These are phyloP conservation scores for Tetramorium simillimum DNA, from an alignment of 1,140 invertebrate genomes.

Conservation along the genomic window DNA sequence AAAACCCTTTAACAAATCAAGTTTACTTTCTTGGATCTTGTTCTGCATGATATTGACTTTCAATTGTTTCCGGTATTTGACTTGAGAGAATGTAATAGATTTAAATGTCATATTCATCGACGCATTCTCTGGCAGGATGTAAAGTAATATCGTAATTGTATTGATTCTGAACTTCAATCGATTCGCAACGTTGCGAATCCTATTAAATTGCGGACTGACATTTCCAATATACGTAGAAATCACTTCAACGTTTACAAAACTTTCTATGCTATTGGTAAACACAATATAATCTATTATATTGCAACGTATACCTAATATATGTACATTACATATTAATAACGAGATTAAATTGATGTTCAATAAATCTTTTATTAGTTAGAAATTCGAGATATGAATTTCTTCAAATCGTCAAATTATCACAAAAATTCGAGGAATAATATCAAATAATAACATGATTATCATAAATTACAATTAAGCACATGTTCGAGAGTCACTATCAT, in stretches of 20 bases:
- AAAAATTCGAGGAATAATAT: not conserved
- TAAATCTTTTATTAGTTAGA: not conserved
- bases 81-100: not conserved
- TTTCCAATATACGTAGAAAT: constrained; percentile 8
- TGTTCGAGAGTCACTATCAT: not conserved
- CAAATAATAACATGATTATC: not conserved
- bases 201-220: not conserved
- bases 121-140: not conserved
- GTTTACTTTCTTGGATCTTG: not conserved
- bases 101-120: not conserved
- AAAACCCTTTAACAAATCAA: not conserved
- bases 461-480: not conserved
- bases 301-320: not conserved
- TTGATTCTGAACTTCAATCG: not conserved
- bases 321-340: not conserved
- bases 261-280: not conserved
- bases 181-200: not conserved
- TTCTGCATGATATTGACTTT: constrained; percentile 65
- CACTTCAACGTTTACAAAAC: not conserved
- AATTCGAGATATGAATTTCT: not conserved
- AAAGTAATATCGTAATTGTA: not conserved
- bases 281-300: not conserved
- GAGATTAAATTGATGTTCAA: not conserved
- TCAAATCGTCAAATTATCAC: not conserved
- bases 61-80: constrained; percentile 52